Evolutionary conservation across 2,113 vertebrate genomes (phyloP).

Genomic region (Microcebus tavaratra): DNA sequence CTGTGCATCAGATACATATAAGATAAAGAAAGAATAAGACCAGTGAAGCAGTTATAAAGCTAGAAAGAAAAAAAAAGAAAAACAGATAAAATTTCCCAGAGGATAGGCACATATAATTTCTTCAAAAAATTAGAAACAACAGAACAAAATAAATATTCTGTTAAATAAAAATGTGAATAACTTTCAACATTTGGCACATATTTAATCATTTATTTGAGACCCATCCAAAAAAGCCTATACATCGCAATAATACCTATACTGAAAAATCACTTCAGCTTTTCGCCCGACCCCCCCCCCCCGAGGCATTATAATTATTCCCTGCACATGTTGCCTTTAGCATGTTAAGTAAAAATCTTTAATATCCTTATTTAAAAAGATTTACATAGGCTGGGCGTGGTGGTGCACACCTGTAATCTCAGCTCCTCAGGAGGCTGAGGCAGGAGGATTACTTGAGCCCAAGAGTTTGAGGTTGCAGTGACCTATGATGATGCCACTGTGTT

Average conservation of each 20-base stretch:
- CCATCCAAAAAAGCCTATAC: not conserved
- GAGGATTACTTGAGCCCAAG: too few relatives aligned
- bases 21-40: not conserved
- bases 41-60: not conserved
- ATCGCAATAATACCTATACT: not conserved
- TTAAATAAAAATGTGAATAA: not conserved
- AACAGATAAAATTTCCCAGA: not conserved
- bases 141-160: not conserved
- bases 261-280: not conserved
- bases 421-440: too few relatives aligned
- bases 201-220: constrained; percentile 1
- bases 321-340: not conserved
- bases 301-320: not conserved
- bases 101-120: not conserved
- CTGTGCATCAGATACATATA: not conserved
- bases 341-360: constrained; percentile 40
- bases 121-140: not conserved
- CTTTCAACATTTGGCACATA: not conserved
- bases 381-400: not conserved
- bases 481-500: too few relatives aligned
- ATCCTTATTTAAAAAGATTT: constrained; percentile 38
- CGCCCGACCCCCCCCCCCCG: not conserved
- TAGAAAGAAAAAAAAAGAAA: not conserved
- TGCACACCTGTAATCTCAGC: not conserved
- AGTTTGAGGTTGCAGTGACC: too few relatives aligned